Conservation (phyloP, 2,888 invertebrate species). For the Melitaea athalia region DNA sequence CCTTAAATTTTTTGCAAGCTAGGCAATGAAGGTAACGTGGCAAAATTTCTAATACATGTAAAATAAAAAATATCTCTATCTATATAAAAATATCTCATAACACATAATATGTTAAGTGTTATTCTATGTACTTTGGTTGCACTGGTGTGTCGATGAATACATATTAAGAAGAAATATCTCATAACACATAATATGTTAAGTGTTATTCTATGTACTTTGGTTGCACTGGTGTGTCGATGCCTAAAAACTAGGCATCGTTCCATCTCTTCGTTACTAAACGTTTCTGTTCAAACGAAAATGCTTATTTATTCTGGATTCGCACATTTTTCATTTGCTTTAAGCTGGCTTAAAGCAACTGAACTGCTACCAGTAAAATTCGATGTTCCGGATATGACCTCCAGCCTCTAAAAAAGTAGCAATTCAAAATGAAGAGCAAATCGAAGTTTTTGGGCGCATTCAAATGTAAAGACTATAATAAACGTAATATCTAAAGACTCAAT, state of each 20-base stretch:
- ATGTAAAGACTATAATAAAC: background rate
- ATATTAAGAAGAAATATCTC: too few relatives aligned
- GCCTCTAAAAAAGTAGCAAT: constrained; percentile 3
- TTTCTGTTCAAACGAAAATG: constrained; percentile 4
- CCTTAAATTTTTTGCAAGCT: too few relatives aligned
- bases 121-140: background rate
- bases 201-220: background rate
- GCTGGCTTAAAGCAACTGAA: background rate
- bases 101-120: background rate
- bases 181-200: background rate
- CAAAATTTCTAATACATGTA: too few relatives aligned
- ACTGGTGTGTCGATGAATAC: background rate
- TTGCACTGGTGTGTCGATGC: background rate
- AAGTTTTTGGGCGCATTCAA: background rate
- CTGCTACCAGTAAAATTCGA: constrained; percentile 4
- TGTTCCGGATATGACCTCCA: constrained; percentile 8
- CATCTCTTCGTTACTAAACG: background rate
- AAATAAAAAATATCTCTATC: too few relatives aligned
- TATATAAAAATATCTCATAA: too few relatives aligned
- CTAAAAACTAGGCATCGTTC: background rate
- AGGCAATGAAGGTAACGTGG: too few relatives aligned
- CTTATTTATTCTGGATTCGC: constrained; percentile 10
- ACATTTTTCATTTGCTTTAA: constrained; percentile 10
- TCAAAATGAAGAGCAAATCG: background rate
- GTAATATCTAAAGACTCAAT: background rate